These are phyloP conservation scores for Brachionus calyciflorus DNA, from an alignment of 1,140 invertebrate genomes.

Conservation along the genomic window DNA sequence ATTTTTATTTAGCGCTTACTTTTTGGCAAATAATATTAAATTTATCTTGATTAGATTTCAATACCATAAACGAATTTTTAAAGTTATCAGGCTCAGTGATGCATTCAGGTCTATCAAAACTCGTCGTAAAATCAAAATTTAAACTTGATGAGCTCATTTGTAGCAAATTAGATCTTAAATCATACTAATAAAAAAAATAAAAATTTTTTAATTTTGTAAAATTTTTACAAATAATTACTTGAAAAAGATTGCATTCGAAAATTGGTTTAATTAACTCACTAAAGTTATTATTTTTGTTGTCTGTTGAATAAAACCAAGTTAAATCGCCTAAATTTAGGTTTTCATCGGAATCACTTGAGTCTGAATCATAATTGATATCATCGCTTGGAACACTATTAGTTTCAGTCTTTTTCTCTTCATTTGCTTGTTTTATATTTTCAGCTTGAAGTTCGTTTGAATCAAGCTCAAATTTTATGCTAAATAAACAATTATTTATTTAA, in stretches of 20 bases:
- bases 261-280: neutral
- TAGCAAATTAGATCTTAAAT: neutral
- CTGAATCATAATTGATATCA: neutral
- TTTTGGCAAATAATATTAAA: neutral
- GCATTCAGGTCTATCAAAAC: neutral
- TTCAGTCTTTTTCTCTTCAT: no score
- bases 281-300: neutral
- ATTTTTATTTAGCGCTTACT: neutral
- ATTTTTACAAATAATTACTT: conserved; percentile 6
- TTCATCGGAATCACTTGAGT: neutral
- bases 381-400: neutral
- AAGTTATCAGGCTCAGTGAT: neutral
- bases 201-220: no score
- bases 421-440: no score
- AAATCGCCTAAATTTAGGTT: neutral
- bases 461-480: conserved; percentile 4
- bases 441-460: neutral
- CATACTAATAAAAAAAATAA: neutral
- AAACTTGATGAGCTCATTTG: neutral
- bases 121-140: neutral
- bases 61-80: neutral
- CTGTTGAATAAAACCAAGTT: neutral
- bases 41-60: neutral
- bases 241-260: conserved; percentile 9
- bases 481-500: no score